These are phyloP conservation scores for Pyrgilauda ruficollis DNA, from an alignment of 2,113 vertebrate genomes.

Conservation along the genomic window DNA sequence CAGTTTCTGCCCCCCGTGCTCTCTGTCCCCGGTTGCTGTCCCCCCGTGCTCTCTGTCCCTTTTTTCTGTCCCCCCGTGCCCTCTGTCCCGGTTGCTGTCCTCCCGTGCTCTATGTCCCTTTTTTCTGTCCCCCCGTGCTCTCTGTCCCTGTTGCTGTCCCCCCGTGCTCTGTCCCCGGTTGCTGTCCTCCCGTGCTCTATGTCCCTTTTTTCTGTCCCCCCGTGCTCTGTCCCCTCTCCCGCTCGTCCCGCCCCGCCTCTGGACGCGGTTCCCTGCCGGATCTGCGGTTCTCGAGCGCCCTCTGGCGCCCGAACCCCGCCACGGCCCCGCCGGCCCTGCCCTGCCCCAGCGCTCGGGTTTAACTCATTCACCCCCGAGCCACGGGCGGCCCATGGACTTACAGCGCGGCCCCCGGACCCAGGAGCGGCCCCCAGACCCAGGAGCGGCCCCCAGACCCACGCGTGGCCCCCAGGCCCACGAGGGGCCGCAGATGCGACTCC, in stretches of 20 bases:
- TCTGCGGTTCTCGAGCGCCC: constrained; percentile 55
- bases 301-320: constrained; percentile 43
- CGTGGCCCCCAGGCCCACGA: not conserved
- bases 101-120: not conserved
- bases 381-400: not conserved
- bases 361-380: not conserved
- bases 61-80: no score
- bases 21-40: not conserved
- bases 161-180: no score
- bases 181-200: not conserved
- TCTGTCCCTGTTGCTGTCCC: not conserved
- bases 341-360: not conserved
- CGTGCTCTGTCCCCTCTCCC: no score
- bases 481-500: not conserved
- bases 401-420: not conserved
- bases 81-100: no score
- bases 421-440: accelerated
- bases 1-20: no score
- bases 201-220: not conserved
- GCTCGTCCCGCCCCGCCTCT: not conserved
- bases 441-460: not conserved
- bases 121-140: not conserved
- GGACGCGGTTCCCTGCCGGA: not conserved
- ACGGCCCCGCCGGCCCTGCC: not conserved
- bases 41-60: no score